Percentiles rank a stretch among this genome's conserved stretches.
These are phyloP conservation scores for Eilema sororculum DNA, from an alignment of 2,888 invertebrate species.

Conservation along the genomic window DNA sequence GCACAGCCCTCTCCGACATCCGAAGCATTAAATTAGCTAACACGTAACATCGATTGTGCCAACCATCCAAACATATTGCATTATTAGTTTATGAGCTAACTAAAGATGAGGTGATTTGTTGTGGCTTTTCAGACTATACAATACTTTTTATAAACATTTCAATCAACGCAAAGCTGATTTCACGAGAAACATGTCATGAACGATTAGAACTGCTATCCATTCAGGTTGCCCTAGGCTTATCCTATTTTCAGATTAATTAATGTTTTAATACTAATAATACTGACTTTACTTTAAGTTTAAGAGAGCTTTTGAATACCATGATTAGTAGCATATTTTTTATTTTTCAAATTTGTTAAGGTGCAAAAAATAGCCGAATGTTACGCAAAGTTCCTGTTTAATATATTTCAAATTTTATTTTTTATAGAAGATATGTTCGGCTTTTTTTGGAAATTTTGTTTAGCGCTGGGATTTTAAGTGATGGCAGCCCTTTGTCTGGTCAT, in stretches of 20 bases:
- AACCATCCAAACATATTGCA: slow-evolving; percentile 57
- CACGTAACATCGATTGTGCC: slow-evolving; percentile 53
- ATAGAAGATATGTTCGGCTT: too few species aligned
- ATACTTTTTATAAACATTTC: not conserved
- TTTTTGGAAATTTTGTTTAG: not conserved
- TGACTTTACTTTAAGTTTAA: not conserved
- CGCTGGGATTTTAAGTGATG: not conserved
- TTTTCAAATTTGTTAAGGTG: too few species aligned
- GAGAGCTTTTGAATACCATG: not conserved
- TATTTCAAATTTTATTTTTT: too few species aligned
- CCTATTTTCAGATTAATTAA: not conserved
- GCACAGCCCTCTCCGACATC: slow-evolving; percentile 40
- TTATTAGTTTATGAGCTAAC: slow-evolving; percentile 49
- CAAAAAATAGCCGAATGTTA: too few species aligned
- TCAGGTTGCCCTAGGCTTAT: not conserved
- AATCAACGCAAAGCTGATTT: not conserved
- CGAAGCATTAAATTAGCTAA: slow-evolving; percentile 55
- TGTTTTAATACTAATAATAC: too few species aligned
- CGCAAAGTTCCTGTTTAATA: too few species aligned
- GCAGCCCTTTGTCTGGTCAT: not conserved
- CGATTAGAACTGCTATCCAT: not conserved
- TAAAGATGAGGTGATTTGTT: slow-evolving; percentile 44
- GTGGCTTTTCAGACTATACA: slow-evolving; percentile 13
- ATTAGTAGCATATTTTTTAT: not conserved
- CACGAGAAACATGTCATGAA: not conserved